Conservation (phyloP, 2,797 vertebrate species). For the Myotis findleyi region DNA sequence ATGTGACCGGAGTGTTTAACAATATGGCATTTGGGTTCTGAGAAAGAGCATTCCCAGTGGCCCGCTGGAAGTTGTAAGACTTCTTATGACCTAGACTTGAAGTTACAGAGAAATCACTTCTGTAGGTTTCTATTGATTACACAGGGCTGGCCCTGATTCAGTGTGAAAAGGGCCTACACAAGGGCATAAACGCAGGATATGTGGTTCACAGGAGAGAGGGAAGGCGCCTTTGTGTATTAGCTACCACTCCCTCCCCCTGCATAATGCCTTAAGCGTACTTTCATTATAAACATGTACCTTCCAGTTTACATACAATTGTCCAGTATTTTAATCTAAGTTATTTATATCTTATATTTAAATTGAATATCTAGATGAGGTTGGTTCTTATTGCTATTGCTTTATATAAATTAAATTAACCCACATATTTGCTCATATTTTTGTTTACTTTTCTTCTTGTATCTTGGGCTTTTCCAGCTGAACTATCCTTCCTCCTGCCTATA, state of each 20-base stretch:
- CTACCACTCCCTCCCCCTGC: background rate
- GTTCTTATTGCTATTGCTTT: background rate
- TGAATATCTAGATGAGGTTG: background rate
- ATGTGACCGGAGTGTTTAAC: background rate
- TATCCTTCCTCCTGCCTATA: background rate
- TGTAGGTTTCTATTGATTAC: background rate
- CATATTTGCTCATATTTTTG: constrained; percentile 12
- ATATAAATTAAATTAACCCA: background rate
- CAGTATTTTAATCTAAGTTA: background rate
- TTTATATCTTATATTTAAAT: constrained; percentile 18
- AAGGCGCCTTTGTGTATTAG: background rate
- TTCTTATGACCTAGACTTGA: background rate
- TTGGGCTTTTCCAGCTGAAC: background rate
- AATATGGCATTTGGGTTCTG: background rate
- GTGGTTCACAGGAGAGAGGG: background rate
- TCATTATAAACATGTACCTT: background rate
- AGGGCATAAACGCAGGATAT: background rate
- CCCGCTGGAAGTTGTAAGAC: background rate
- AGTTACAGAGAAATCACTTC: background rate
- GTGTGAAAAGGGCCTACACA: no score
- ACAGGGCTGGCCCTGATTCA: no score
- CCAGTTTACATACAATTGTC: background rate
- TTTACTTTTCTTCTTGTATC: background rate
- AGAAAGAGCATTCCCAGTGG: background rate
- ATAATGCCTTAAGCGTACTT: background rate